These are phyloP conservation scores for Bungarus multicinctus DNA, from an alignment of 2,113 vertebrate genomes.

Conservation along the genomic window DNA sequence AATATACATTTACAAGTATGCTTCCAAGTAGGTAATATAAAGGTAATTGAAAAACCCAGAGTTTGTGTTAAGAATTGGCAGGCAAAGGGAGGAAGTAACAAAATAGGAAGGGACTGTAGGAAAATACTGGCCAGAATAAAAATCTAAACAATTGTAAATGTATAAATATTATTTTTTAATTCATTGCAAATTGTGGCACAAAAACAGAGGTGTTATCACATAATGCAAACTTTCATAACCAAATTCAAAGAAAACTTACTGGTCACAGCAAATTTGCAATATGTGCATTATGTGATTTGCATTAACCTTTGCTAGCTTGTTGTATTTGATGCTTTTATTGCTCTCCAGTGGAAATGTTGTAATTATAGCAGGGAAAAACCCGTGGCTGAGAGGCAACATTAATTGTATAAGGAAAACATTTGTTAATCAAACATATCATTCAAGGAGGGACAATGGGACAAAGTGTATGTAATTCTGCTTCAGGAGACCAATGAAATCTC, in stretches of 20 bases:
- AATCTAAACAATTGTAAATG: not conserved
- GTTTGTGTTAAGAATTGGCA: constrained; percentile 43
- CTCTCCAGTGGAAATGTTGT: constrained; percentile 7
- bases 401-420: not conserved
- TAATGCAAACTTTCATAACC: not conserved
- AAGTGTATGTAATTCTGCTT: not conserved
- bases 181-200: not conserved
- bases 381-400: not conserved
- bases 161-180: not conserved
- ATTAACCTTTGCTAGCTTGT: constrained; percentile 20
- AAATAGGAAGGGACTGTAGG: constrained; percentile 14
- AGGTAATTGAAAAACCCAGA: constrained; percentile 56
- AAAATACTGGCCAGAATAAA: constrained; percentile 1
- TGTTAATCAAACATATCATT: constrained; percentile 21
- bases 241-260: constrained; percentile 28
- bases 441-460: not conserved
- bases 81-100: not conserved
- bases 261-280: not conserved
- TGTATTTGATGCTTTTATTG: constrained; percentile 24
- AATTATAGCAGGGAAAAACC: constrained; percentile 11
- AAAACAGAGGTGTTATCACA: not conserved
- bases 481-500: not conserved
- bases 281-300: constrained; percentile 13
- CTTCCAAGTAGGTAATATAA: constrained; percentile 50
- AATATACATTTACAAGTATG: constrained; percentile 57